Percentiles rank a stretch among this genome's conserved stretches.
These are phyloP conservation scores for Thymelicus sylvestris DNA, from an alignment of 2,888 invertebrate genomes.

Conservation along the genomic window DNA sequence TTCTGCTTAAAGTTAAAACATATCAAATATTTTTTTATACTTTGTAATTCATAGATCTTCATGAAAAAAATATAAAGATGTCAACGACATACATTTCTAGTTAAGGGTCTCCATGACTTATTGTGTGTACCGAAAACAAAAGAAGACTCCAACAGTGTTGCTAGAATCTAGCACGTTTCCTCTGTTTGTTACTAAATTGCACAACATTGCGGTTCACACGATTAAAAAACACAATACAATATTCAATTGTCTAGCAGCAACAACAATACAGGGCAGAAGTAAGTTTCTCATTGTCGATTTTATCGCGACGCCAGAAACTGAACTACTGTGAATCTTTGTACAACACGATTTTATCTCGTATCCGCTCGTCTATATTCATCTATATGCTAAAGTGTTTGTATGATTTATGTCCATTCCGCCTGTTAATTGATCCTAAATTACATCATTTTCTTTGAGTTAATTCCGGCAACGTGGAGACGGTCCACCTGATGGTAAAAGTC, in stretches of 20 bases:
- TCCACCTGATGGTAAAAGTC: no score
- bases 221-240: slow-evolving; percentile 47
- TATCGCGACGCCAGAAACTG: slow-evolving; percentile 47
- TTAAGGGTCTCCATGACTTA: neutral
- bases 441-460: slow-evolving; percentile 7
- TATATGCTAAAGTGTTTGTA: slow-evolving; percentile 29
- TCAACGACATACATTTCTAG: neutral
- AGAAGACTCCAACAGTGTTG: slow-evolving; percentile 16
- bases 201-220: slow-evolving; percentile 51
- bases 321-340: slow-evolving; percentile 47
- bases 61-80: no score
- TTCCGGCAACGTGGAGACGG: neutral
- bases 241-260: slow-evolving; percentile 47
- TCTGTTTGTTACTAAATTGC: slow-evolving; percentile 54
- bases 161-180: slow-evolving; percentile 48
- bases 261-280: slow-evolving; percentile 49
- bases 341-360: slow-evolving; percentile 35
- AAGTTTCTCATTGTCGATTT: slow-evolving; percentile 49
- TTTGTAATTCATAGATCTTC: no score
- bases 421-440: slow-evolving; percentile 22
- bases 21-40: no score
- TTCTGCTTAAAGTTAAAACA: no score
- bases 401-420: slow-evolving; percentile 16
- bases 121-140: slow-evolving; percentile 17
- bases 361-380: slow-evolving; percentile 36